A percentile compares a stretch with the other conserved stretches of the same genome.
Conservation (phyloP, 1,140 invertebrate species). For the Aphis gossypii region DNA sequence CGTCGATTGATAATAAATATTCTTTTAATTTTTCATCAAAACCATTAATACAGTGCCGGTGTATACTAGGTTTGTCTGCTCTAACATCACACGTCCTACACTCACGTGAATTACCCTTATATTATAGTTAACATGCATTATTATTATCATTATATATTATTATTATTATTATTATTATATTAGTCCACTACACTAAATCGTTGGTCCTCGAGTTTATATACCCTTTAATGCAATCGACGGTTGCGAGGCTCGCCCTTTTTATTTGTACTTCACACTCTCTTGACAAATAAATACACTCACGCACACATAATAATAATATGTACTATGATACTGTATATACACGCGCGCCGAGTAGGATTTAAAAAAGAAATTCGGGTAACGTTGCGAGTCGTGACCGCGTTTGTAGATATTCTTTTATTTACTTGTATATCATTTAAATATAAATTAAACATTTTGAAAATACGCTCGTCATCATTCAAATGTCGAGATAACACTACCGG, state of each 20-base stretch:
- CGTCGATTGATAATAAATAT: neutral
- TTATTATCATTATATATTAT: neutral
- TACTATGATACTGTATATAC: neutral
- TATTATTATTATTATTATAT: neutral
- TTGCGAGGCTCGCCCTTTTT: neutral
- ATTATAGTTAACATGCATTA: neutral
- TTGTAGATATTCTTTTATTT: neutral
- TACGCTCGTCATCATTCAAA: conserved; percentile 8
- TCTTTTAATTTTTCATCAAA: neutral
- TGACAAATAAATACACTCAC: neutral
- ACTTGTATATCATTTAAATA: neutral
- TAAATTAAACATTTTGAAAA: conserved; percentile 2
- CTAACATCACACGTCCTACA: neutral
- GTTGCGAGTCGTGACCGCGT: neutral
- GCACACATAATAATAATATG: neutral
- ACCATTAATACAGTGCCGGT: neutral
- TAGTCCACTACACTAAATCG: conserved; percentile 15
- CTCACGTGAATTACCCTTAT: neutral
- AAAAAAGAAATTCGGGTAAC: neutral
- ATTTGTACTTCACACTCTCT: conserved; percentile 6
- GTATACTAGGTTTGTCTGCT: neutral
- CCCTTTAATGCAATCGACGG: neutral
- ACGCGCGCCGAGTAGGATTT: neutral
- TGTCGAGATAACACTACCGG: neutral
- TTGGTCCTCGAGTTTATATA: neutral